These are phyloP conservation scores for Dermatophagoides farinae DNA, from an alignment of 1,140 invertebrate genomes.

Conservation along the genomic window DNA sequence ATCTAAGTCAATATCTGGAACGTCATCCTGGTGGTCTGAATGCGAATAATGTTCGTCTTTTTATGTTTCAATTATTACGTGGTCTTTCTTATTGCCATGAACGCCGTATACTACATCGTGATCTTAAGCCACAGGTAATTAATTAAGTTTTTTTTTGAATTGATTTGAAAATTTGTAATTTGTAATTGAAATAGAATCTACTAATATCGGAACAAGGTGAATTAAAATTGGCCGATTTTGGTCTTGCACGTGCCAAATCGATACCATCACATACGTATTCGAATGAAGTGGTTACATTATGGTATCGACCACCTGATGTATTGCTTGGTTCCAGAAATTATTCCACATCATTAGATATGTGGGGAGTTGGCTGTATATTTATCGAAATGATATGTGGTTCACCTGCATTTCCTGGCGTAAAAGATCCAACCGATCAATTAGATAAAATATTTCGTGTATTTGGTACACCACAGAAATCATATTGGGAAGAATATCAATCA, in stretches of 20 bases:
- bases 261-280: slow-evolving; percentile 52
- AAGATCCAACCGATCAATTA: slow-evolving; percentile 42
- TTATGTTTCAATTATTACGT: slow-evolving; percentile 44
- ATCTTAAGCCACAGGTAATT: slow-evolving; percentile 40
- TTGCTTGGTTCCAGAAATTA: slow-evolving; percentile 45
- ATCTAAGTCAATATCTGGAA: slow-evolving; percentile 49
- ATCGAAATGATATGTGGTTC: slow-evolving; percentile 45
- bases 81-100: slow-evolving; percentile 46
- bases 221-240: slow-evolving; percentile 43
- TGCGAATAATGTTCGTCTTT: slow-evolving; percentile 46
- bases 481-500: slow-evolving; percentile 35
- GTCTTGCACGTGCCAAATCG: slow-evolving; percentile 45
- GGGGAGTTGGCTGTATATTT: slow-evolving; percentile 47
- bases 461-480: slow-evolving; percentile 36
- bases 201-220: slow-evolving; percentile 46
- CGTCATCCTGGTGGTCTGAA: slow-evolving; percentile 41
- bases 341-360: slow-evolving; percentile 49
- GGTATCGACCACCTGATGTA: slow-evolving; percentile 44
- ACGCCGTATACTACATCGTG: slow-evolving; percentile 42
- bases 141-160: slow-evolving; percentile 28
- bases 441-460: slow-evolving; percentile 37
- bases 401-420: slow-evolving; percentile 41
- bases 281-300: slow-evolving; percentile 50
- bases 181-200: slow-evolving; percentile 7
- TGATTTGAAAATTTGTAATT: background rate